Evolutionary conservation across 2,888 invertebrate species (phyloP), one percentile per base, ranked within the genome.

Genomic region (Erpobdella octoculata): DNA sequence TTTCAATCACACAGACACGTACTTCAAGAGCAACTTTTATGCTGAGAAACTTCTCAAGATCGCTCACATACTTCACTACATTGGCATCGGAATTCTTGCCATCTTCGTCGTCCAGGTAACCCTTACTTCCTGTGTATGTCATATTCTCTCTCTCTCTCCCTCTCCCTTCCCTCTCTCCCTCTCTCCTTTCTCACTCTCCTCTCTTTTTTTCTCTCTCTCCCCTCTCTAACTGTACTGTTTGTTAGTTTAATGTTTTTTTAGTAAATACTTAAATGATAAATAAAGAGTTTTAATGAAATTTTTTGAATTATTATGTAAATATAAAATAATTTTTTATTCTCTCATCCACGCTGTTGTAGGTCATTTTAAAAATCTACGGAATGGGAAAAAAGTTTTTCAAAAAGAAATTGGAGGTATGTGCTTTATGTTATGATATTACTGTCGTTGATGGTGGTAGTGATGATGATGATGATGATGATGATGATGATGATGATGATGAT

Each of bases 101-200:
- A 62, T 76, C 12, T 77, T 77, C 74, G 77, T 77, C 31, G 38
- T 76, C 21, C 76, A 77, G 74, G 77, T 73, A 38, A 41, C n/a
- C n/a, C n/a, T n/a, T n/a, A n/a, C n/a, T n/a, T n/a, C n/a, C n/a
- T n/a, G n/a, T n/a, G n/a, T n/a, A n/a, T n/a, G n/a, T n/a, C n/a
- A n/a, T n/a, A n/a, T n/a, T n/a, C n/a, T n/a, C n/a, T n/a, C n/a
- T n/a, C n/a, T n/a, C n/a, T n/a, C n/a, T n/a, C n/a, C n/a, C n/a
- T n/a, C n/a, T n/a, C n/a, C n/a, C 12, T 41, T 12, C 46, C 46
- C 46, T 41, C n/a, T 41, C 46, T 41, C n/a, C 46, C 12, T 41
- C n/a, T n/a, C n/a, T n/a, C n/a, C n/a, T n/a, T n/a, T n/a, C n/a
- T n/a, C n/a, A n/a, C n/a, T n/a, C n/a, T n/a, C n/a, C n/a, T n/a